A percentile compares a stretch with the other conserved stretches of the same genome.
Evolutionary conservation across 2,888 invertebrate species (phyloP).

Genomic region (Agrilus cyanescens): DNA sequence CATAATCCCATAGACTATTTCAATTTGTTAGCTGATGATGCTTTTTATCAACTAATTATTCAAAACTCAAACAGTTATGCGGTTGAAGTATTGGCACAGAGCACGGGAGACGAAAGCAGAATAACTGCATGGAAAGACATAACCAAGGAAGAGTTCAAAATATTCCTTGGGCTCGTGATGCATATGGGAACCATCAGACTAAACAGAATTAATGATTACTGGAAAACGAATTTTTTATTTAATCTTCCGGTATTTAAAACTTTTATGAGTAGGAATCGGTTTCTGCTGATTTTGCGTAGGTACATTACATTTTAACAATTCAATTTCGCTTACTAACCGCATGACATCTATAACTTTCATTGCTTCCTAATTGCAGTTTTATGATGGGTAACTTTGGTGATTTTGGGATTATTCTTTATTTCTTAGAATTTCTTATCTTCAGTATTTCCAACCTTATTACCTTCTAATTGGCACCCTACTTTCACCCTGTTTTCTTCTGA

Average conservation of each 20-base stretch:
- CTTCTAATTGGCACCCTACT: too few species aligned
- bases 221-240: conserved; percentile 1
- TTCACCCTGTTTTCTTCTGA: too few species aligned
- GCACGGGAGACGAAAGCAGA: conserved; percentile 1
- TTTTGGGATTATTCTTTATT: too few species aligned
- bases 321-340: too few species aligned
- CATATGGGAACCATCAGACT: conserved; percentile 2
- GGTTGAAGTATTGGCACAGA: too few species aligned
- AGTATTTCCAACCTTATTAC: too few species aligned
- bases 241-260: neutral
- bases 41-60: conserved; percentile 10
- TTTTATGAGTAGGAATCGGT: neutral
- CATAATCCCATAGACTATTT: conserved; percentile 13
- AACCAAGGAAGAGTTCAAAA: neutral
- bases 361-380: too few species aligned
- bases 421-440: too few species aligned
- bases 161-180: neutral
- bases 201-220: conserved; percentile 1
- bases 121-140: conserved; percentile 1
- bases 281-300: neutral
- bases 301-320: too few species aligned
- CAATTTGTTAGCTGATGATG: conserved; percentile 8
- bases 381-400: too few species aligned
- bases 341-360: too few species aligned
- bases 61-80: conserved; percentile 9